phyloP scores from a whole-genome alignment of 2,797 vertebrate species.

The Ceryle rudis region DNA sequence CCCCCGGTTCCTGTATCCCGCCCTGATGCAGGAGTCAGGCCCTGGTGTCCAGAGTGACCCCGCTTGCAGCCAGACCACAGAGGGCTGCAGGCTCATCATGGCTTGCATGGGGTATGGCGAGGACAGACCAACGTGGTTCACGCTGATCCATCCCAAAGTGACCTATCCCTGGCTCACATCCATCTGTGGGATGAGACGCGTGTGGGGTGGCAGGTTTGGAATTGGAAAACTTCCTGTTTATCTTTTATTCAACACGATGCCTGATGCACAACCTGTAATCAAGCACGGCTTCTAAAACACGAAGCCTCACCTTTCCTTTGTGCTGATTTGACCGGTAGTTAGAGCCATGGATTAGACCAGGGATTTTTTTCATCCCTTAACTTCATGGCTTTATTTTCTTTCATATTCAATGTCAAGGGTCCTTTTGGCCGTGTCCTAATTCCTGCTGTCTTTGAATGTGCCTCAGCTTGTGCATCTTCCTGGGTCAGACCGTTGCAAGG shows the following conservation, averaged over 20 bases:
- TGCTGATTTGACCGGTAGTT: no score
- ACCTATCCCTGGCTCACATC: not conserved
- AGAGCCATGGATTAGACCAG: fast-evolving
- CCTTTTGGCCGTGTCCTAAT: not conserved
- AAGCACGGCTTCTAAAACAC: not conserved
- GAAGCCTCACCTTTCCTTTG: not conserved
- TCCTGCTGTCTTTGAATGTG: not conserved
- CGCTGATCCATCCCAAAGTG: not conserved
- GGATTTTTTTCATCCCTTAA: not conserved
- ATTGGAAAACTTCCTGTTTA: not conserved
- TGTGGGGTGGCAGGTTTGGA: not conserved
- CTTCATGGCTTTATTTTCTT: not conserved
- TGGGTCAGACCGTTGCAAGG: not conserved
- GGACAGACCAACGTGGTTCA: not conserved
- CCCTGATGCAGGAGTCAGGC: not conserved
- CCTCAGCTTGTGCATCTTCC: fast-evolving
- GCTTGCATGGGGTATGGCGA: fast-evolving
- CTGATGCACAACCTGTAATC: not conserved
- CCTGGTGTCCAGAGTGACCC: not conserved
- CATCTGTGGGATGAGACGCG: fast-evolving
- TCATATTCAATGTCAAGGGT: not conserved
- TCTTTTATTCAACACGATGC: not conserved
- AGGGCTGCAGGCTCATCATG: not conserved
- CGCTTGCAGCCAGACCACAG: fast-evolving
- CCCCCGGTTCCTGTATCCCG: not conserved